phyloP scores from a whole-genome alignment of 2,113 vertebrate genomes.

The Pampusana beccarii region DNA sequence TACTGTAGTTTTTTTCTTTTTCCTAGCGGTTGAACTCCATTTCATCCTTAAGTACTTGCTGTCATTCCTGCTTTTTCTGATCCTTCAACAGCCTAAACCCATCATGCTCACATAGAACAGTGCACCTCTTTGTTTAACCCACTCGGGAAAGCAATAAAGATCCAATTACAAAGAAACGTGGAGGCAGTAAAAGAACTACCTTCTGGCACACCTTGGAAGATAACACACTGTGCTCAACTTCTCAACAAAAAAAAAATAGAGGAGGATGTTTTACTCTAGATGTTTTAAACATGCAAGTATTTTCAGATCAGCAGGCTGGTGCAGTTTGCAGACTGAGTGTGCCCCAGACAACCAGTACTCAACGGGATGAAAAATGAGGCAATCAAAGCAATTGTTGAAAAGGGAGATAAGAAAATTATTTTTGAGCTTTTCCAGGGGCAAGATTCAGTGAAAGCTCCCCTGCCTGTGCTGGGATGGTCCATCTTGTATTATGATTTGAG shows the following conservation, averaged over 20 bases:
- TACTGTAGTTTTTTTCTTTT: not conserved
- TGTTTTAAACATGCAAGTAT: not conserved
- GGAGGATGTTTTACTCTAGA: not conserved
- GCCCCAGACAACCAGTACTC: not conserved
- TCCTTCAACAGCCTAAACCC: not conserved
- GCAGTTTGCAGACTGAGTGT: not conserved
- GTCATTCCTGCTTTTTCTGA: not conserved
- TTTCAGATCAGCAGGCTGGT: not conserved
- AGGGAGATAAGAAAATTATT: not conserved
- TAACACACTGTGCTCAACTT: not conserved
- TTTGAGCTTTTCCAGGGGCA: not conserved
- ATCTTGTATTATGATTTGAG: fast-evolving
- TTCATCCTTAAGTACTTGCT: not conserved
- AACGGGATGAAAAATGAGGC: not conserved
- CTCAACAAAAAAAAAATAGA: not conserved
- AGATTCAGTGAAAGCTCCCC: not conserved
- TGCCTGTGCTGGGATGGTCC: not conserved
- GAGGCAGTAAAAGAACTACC: not conserved
- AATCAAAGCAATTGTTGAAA: not conserved
- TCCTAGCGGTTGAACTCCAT: not conserved
- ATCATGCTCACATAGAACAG: not conserved
- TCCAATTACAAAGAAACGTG: not conserved
- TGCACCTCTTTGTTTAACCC: not conserved
- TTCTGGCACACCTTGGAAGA: not conserved
- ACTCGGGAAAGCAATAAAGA: not conserved